Evolutionary conservation across 2,888 invertebrate species (phyloP).

Genomic region (Drosophila macrothrix): DNA sequence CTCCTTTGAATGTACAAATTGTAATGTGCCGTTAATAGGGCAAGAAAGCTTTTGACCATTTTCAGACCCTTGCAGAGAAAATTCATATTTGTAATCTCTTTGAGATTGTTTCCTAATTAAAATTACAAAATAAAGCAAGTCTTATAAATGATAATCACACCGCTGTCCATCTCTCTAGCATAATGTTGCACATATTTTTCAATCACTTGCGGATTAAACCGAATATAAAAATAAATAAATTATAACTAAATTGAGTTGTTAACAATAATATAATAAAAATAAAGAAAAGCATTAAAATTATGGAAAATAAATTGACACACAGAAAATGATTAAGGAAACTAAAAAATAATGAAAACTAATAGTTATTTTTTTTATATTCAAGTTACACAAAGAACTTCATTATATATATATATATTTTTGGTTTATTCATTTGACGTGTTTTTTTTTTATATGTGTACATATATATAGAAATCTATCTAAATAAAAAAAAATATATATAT

Average conservation of each 20-base stretch:
- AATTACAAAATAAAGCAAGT: neutral
- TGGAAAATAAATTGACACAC: neutral
- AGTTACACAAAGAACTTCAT: neutral
- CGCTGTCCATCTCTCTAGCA: neutral
- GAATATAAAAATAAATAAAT: no score
- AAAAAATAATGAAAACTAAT: neutral
- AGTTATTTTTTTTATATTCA: neutral
- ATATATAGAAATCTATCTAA: neutral
- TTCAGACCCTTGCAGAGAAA: neutral
- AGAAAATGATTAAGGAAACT: neutral
- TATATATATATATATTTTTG: neutral
- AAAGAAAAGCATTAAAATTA: no score
- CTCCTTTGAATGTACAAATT: neutral
- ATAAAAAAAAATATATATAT: neutral
- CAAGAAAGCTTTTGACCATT: neutral
- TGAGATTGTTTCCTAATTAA: neutral
- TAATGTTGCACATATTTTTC: neutral
- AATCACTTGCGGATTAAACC: no score
- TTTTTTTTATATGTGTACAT: neutral
- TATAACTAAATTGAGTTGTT: no score
- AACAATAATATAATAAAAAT: no score
- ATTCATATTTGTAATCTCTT: neutral
- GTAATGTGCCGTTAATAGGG: neutral
- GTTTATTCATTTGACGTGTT: neutral
- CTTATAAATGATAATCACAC: neutral